Base-by-base conservation (phyloP, 2,888 invertebrate genomes). In the Volucella inflata region DNA sequence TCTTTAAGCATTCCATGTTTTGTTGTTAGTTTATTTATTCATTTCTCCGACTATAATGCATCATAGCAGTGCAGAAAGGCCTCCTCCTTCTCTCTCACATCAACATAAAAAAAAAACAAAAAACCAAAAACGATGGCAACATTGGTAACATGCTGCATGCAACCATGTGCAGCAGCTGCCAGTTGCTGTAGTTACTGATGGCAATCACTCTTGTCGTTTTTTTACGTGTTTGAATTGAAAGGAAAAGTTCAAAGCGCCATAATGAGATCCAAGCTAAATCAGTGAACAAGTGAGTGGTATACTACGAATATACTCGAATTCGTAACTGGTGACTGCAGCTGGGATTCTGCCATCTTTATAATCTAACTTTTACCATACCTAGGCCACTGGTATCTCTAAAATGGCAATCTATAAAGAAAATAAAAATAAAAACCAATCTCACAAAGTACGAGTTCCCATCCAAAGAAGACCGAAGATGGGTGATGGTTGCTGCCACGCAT, bases 221-320 rank as follows among this genome's bases (percentile, higher is more conserved):
- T 42, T 68, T 55, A n/a, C n/a, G 11, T 30, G 30, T 16, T 21
- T 53, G 59, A 62, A 84, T 75, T 42, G 84, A 84, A 84, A 84
- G 80, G 75, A 84, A 84, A 84, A 84, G 84, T 84, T 84, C 71
- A 80, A 84, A 80, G 53, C 65, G 75, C 70, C 70, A 60, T 74
- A 74, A 83, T 72, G 74, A 68, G 59, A 60, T 55, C 55, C 50
- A 40, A 67, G 59, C 67, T 65, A 48, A 68, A n/a, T 67, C 40
- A 68, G 46, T 70, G 59, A 62, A 50, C 44, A 62, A 70, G 44
- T 70, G 62, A 77, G 30, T 30, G 30, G 30, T 30, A 30, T 30
- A 30, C 30, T 30, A 21, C 2, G 0, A 2, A 30, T 6, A 30
- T 30, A 30, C 30, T 30, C 30, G 30, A 6, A 6, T 6, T 30